phyloP scores from a whole-genome alignment of 2,888 invertebrate genomes.

The Cyaniris semiargus region DNA sequence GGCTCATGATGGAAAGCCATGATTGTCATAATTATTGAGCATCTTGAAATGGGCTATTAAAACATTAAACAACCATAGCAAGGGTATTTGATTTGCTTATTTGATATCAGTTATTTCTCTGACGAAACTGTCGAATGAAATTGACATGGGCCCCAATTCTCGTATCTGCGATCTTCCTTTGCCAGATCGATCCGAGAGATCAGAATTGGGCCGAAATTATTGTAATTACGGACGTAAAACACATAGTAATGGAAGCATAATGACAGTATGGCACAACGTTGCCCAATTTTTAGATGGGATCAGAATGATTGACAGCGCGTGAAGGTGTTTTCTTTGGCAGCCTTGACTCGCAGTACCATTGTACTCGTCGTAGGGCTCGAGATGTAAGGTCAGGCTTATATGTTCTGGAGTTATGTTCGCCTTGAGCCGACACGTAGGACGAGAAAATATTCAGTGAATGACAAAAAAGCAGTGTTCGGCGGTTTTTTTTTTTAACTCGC shows the following conservation, averaged over 20 bases:
- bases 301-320: conserved; percentile 42
- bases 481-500: too few relatives aligned
- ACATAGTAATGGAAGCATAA: conserved; percentile 5
- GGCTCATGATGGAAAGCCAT: too few relatives aligned
- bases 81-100: too few relatives aligned
- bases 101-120: too few relatives aligned
- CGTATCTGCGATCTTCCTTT: too few relatives aligned
- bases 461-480: not conserved
- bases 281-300: conserved; percentile 35
- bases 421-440: not conserved
- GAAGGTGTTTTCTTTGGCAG: conserved; percentile 42
- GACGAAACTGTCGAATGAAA: too few relatives aligned
- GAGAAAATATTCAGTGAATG: not conserved
- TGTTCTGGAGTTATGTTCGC: not conserved
- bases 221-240: not conserved
- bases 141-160: too few relatives aligned
- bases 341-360: conserved; percentile 41
- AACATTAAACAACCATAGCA: too few relatives aligned
- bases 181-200: too few relatives aligned
- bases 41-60: too few relatives aligned
- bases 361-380: not conserved
- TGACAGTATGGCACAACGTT: conserved; percentile 3
- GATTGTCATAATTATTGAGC: too few relatives aligned
- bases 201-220: not conserved
- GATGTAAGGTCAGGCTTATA: not conserved